Evolutionary conservation across 2,113 vertebrate species (phyloP), one percentile per base, ranked within the genome.

Genomic region (Craseonycteris thonglongyai): DNA sequence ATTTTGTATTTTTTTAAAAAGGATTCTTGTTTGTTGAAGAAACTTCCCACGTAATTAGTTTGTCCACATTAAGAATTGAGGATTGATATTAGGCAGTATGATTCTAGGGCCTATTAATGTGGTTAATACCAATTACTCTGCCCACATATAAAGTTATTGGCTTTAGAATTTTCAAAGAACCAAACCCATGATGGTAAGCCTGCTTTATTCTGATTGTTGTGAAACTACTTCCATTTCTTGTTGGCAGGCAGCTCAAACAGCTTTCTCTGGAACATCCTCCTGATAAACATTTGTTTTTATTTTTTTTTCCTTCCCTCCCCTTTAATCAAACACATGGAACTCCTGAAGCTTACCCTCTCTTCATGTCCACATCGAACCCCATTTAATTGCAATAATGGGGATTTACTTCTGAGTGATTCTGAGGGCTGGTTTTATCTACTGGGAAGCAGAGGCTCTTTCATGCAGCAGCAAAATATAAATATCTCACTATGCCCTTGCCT

Each of bases 301-400:
- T 63, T 63, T 6, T 42, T 69, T 22, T 14, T 10, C 9, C 18
- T 4, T 1, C 21, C 7, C 6, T 78, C 19, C 8, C 28, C 24
- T 56, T 5, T 22, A n/a, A n/a, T 63, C 58, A 88, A 93, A 95
- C 5, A 22, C 72, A 26, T 7, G 68, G n/a, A 35, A 2, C 35
- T 72, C 71, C 83, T 14, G 54, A 85, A 42, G 15, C 42, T 88
- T 90, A 7, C 11, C 9, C 0, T 51, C 3, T 10, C 14, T 1
- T 59, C 19, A 47, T 83, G 90, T 95, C 91, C 47, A 79, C 13
- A 33, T 65, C 82, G 12, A 85, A 22, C 61, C 30, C 8, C 82
- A 30, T 5, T 87, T 96, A 97, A 92, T 95, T 12, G 54, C n/a
- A 82, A 21, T 75, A 75, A 83, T 88, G 86, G 85, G n/a, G n/a